Percentiles rank a stretch among this genome's conserved stretches.
phyloP scores from a whole-genome alignment of 1,140 invertebrate genomes.

The Pseudobourletiella spinata region DNA sequence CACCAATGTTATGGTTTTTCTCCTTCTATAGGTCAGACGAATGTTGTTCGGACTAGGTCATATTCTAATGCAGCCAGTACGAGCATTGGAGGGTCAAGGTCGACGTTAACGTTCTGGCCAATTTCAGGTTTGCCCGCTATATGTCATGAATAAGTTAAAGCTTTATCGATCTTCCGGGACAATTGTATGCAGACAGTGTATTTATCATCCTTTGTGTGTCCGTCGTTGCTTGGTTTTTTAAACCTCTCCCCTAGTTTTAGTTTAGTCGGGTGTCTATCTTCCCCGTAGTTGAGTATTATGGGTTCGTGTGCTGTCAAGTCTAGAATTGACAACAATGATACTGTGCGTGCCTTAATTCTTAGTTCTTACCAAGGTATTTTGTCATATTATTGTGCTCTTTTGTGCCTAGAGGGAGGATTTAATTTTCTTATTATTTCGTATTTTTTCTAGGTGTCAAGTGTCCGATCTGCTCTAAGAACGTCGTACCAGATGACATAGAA shows the following conservation, averaged over 20 bases:
- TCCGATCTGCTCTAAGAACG: slow-evolving; percentile 95
- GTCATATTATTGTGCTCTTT: not conserved
- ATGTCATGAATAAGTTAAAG: not conserved
- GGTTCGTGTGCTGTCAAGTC: slow-evolving; percentile 31
- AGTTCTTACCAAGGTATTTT: slow-evolving; percentile 7
- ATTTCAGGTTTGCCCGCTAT: slow-evolving; percentile 1
- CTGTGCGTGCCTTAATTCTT: slow-evolving; percentile 4
- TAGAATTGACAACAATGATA: slow-evolving; percentile 13
- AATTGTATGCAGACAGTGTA: not conserved
- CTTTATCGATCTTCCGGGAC: not conserved
- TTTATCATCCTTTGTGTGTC: not conserved
- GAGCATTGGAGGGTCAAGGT: slow-evolving; percentile 10
- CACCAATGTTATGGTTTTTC: not conserved
- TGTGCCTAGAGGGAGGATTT: not conserved
- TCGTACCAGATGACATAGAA: slow-evolving; percentile 94
- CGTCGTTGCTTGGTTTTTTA: not conserved
- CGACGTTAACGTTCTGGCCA: slow-evolving; percentile 5
- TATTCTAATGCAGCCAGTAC: slow-evolving; percentile 9
- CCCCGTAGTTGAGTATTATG: slow-evolving; percentile 22
- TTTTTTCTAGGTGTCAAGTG: slow-evolving; percentile 83
- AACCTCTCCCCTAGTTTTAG: not conserved
- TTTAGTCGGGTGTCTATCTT: not conserved
- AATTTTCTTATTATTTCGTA: slow-evolving; percentile 26
- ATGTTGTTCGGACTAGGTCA: slow-evolving; percentile 5
- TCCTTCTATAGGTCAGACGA: not conserved